Evolutionary conservation across 1,140 invertebrate species (phyloP).

Genomic region (Heliconius himera): DNA sequence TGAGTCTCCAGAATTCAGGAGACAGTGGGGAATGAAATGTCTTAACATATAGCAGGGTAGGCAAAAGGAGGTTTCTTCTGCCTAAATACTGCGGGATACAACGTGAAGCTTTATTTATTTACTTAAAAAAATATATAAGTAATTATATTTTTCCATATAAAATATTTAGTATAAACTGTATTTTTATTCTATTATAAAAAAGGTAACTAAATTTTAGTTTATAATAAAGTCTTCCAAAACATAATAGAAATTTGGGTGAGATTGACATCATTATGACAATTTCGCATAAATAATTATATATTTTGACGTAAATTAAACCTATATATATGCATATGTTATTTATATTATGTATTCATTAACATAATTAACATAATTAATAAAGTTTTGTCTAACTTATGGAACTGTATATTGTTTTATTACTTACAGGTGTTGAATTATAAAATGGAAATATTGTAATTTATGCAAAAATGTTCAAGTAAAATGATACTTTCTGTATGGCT

Average conservation of each 20-base stretch:
- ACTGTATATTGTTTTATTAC: conserved; percentile 26
- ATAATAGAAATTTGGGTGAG: not conserved
- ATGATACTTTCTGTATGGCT: not conserved
- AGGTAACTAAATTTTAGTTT: not conserved
- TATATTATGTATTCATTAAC: not conserved
- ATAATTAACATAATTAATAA: conserved; percentile 17
- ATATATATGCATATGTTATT: conserved; percentile 4
- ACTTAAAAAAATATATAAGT: too few relatives aligned
- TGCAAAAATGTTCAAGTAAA: not conserved
- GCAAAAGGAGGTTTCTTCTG: too few relatives aligned
- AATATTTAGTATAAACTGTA: too few relatives aligned
- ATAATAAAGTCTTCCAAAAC: not conserved
- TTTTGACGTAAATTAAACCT: not conserved
- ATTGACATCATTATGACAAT: not conserved
- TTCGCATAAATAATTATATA: not conserved
- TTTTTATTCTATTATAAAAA: too few relatives aligned
- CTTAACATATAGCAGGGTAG: too few relatives aligned
- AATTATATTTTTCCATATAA: too few relatives aligned
- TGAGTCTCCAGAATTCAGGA: too few relatives aligned
- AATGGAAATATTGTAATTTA: conserved; percentile 8
- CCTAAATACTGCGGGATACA: too few relatives aligned
- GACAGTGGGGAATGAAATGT: too few relatives aligned
- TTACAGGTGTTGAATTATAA: not conserved
- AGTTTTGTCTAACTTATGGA: conserved; percentile 16
- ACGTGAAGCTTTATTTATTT: too few relatives aligned